These are phyloP conservation scores for Agrotis ipsilon DNA, from an alignment of 2,888 invertebrate genomes.

Conservation along the genomic window DNA sequence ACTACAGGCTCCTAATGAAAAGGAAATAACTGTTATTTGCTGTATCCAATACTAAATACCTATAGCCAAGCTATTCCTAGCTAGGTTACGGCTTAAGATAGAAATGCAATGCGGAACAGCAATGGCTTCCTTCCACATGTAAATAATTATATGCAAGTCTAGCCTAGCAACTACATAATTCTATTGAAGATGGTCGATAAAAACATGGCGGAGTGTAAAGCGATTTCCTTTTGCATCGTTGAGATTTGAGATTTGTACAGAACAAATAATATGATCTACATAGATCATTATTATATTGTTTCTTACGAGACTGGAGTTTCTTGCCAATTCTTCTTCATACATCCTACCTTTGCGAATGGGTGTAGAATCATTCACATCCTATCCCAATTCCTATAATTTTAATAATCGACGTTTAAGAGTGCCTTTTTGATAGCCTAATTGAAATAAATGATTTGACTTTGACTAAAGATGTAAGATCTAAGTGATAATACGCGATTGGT, in stretches of 20 bases:
- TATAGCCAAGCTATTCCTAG: background rate
- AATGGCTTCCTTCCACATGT: constrained; percentile 30
- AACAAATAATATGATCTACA: background rate
- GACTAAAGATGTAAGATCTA: too few relatives aligned
- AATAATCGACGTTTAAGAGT: too few relatives aligned
- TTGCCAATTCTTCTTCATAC: too few relatives aligned
- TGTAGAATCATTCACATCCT: too few relatives aligned
- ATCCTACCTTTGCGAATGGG: too few relatives aligned
- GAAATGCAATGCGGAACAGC: constrained; percentile 27
- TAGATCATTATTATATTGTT: background rate
- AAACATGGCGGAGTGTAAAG: background rate
- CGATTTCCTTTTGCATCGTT: background rate
- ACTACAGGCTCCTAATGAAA: too few relatives aligned
- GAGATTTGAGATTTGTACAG: background rate
- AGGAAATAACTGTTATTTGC: too few relatives aligned
- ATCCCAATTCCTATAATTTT: too few relatives aligned
- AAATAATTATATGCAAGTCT: constrained; percentile 5
- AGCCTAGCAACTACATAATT: background rate
- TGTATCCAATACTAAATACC: background rate
- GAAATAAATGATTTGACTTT: too few relatives aligned
- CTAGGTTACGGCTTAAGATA: background rate
- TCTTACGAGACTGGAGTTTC: too few relatives aligned
- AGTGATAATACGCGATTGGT: too few relatives aligned
- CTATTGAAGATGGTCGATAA: constrained; percentile 11
- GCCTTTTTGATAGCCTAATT: too few relatives aligned